Conservation (phyloP, 2,797 vertebrate species). For the Furcifer pardalis region DNA sequence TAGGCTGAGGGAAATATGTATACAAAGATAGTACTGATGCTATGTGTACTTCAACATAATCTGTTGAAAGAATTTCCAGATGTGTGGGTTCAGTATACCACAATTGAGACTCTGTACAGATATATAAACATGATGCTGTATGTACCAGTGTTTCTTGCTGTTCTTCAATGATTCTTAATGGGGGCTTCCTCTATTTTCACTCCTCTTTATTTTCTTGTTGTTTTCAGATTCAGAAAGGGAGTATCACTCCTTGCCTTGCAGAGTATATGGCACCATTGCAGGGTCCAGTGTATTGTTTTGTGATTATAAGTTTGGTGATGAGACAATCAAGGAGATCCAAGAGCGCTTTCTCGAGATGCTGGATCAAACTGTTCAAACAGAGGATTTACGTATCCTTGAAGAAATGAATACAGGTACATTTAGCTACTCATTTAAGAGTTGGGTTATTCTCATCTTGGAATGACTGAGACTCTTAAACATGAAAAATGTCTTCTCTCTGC, state of each 20-base stretch:
- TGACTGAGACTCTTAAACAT: not conserved
- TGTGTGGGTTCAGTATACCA: not conserved
- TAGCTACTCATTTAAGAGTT: slow-evolving; percentile 6
- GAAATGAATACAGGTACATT: slow-evolving; percentile 77
- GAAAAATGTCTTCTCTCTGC: not conserved
- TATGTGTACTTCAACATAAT: not conserved
- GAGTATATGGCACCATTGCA: slow-evolving; percentile 84
- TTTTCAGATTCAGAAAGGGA: slow-evolving; percentile 68
- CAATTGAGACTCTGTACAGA: not conserved
- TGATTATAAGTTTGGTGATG: slow-evolving; percentile 92
- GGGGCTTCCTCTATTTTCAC: not conserved
- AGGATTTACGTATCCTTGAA: slow-evolving; percentile 81
- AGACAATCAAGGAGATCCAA: slow-evolving; percentile 81
- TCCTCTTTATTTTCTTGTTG: not conserved
- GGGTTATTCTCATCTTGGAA: slow-evolving; percentile 16
- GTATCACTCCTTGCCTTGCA: slow-evolving; percentile 81
- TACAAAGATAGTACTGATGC: not conserved
- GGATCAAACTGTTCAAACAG: slow-evolving; percentile 79
- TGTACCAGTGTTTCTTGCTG: not conserved
- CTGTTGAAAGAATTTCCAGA: not conserved
- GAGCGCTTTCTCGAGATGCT: slow-evolving; percentile 89
- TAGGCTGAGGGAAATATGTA: not conserved
- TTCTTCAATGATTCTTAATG: not conserved
- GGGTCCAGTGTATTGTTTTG: slow-evolving; percentile 82
- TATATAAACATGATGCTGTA: not conserved